These are phyloP conservation scores for Heliothis virescens DNA, from an alignment of 1,140 invertebrate genomes.

Conservation along the genomic window DNA sequence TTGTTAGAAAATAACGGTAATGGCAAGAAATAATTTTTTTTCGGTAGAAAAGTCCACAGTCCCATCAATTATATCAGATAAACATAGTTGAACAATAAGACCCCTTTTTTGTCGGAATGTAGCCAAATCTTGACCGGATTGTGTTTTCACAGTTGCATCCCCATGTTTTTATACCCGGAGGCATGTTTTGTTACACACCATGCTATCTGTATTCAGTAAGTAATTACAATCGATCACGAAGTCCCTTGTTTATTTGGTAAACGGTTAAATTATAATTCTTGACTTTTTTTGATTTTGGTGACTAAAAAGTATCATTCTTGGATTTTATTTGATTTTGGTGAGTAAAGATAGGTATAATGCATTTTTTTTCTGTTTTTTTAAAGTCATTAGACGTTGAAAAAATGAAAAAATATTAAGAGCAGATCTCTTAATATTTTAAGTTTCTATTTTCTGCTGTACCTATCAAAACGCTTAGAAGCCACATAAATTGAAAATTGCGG, in stretches of 20 bases:
- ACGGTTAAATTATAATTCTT: background rate
- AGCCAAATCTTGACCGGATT: constrained; percentile 67
- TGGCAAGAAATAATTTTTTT: too few relatives aligned
- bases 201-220: constrained; percentile 63
- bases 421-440: too few relatives aligned
- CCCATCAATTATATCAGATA: constrained; percentile 47
- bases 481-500: constrained; percentile 18
- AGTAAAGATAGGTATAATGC: background rate
- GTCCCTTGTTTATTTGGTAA: constrained; percentile 34
- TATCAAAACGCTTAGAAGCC: background rate
- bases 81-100: constrained; percentile 37
- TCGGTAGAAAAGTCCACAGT: background rate
- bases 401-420: too few relatives aligned
- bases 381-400: background rate
- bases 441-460: background rate
- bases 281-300: constrained; percentile 9
- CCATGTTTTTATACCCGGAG: constrained; percentile 70
- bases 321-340: constrained; percentile 7
- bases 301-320: background rate
- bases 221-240: constrained; percentile 67
- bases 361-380: background rate
- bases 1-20: too few relatives aligned
- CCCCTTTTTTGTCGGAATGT: constrained; percentile 53
- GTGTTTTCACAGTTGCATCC: constrained; percentile 69
- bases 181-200: constrained; percentile 68